These are phyloP conservation scores for Thereva nobilitata DNA, from an alignment of 2,888 invertebrate species.

Conservation along the genomic window DNA sequence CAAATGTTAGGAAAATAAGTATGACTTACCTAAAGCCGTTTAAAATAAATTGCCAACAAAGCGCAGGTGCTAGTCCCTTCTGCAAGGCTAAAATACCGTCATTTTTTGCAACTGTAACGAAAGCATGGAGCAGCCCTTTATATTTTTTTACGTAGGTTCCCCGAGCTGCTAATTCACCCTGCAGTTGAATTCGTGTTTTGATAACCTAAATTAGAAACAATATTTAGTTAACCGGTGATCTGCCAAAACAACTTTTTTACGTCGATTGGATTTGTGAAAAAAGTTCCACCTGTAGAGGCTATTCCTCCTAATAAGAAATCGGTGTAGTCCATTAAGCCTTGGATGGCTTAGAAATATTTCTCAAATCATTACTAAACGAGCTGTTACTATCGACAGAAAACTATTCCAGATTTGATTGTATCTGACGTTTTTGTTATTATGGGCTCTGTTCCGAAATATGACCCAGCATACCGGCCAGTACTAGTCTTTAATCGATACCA, in stretches of 20 bases:
- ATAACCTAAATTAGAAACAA: slow-evolving; percentile 56
- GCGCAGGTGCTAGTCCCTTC: slow-evolving; percentile 81
- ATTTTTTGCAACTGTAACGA: slow-evolving; percentile 74
- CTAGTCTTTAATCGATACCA: too few species aligned
- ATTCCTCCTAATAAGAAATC: slow-evolving; percentile 66
- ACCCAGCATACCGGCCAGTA: too few species aligned
- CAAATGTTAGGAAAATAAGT: too few species aligned
- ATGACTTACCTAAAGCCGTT: slow-evolving; percentile 65
- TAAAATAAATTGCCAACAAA: slow-evolving; percentile 85
- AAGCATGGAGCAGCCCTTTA: slow-evolving; percentile 77
- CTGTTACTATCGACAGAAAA: too few species aligned
- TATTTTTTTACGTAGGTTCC: slow-evolving; percentile 75
- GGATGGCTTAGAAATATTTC: too few species aligned
- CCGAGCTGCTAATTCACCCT: slow-evolving; percentile 76
- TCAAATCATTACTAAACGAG: too few species aligned
- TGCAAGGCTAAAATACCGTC: slow-evolving; percentile 81
- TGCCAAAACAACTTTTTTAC: slow-evolving; percentile 42
- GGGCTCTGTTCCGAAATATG: too few species aligned
- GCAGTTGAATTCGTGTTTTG: slow-evolving; percentile 86
- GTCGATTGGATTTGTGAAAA: slow-evolving; percentile 86
- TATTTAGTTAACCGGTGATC: slow-evolving; percentile 11
- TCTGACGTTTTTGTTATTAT: too few species aligned
- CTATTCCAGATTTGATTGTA: too few species aligned
- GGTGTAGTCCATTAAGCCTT: slow-evolving; percentile 47
- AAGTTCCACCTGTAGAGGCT: slow-evolving; percentile 79